Percentiles rank a stretch among this genome's conserved stretches.
phyloP scores from a whole-genome alignment of 2,888 invertebrate species.

The Pyrocoelia pectoralis region DNA sequence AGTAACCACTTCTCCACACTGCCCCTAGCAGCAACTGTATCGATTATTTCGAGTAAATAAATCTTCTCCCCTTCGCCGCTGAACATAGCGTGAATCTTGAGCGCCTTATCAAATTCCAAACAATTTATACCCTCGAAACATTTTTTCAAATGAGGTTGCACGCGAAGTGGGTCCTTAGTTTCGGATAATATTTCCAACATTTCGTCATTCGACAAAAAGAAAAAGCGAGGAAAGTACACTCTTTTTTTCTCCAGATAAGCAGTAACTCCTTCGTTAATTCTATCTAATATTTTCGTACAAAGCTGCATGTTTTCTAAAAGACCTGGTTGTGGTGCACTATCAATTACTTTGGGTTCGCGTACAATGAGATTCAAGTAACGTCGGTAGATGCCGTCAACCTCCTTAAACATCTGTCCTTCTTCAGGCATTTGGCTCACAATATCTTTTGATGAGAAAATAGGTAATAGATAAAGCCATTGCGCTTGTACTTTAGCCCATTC shows the following conservation, averaged over 20 bases:
- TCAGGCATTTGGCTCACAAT: conserved; percentile 87
- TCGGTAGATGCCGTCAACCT: conserved; percentile 74
- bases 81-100: conserved; percentile 80
- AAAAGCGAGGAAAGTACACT: conserved; percentile 85
- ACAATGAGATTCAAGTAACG: conserved; percentile 70
- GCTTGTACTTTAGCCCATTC: conserved; percentile 88
- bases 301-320: conserved; percentile 69
- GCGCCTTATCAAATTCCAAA: conserved; percentile 73
- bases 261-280: conserved; percentile 83
- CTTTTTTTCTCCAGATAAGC: conserved; percentile 86
- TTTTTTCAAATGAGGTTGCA: conserved; percentile 87
- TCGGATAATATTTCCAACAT: conserved; percentile 90
- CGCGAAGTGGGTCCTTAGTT: conserved; percentile 84
- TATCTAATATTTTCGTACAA: conserved; percentile 75
- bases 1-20: conserved; percentile 89
- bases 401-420: conserved; percentile 79
- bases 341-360: conserved; percentile 60
- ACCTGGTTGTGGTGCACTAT: background rate
- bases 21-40: conserved; percentile 76
- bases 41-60: conserved; percentile 67
- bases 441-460: conserved; percentile 87
- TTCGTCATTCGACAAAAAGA: conserved; percentile 91
- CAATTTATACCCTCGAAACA: conserved; percentile 87
- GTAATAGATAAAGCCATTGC: conserved; percentile 86
- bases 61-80: conserved; percentile 81